Percentiles rank a stretch among this genome's conserved stretches.
phyloP scores from a whole-genome alignment of 2,113 vertebrate species.

The Azemiops feae region DNA sequence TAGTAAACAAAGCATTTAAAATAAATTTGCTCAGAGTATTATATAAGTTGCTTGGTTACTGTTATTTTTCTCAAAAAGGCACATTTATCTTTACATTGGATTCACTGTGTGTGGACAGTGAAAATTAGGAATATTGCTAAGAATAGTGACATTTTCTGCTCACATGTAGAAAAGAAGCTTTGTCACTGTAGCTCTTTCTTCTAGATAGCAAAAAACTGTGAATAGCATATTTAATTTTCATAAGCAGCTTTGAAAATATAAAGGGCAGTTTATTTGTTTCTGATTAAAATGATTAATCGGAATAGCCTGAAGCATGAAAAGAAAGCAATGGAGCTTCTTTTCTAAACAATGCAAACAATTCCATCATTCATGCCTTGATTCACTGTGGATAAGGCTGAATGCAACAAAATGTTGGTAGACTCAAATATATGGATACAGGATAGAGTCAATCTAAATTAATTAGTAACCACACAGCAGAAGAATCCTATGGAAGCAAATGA shows the following conservation, averaged over 20 bases:
- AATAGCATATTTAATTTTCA: background rate
- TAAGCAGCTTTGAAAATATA: background rate
- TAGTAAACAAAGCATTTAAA: background rate
- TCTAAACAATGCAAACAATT: background rate
- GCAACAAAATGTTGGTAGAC: background rate
- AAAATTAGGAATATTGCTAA: constrained; percentile 8
- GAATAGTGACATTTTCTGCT: background rate
- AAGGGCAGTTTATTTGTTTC: background rate
- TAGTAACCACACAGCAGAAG: background rate
- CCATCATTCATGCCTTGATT: background rate
- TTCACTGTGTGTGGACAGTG: rapidly evolving
- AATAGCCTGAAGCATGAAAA: background rate
- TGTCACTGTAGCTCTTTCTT: background rate
- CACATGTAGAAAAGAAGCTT: background rate
- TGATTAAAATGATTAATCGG: background rate
- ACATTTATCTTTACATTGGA: background rate
- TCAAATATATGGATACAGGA: background rate
- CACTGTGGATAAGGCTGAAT: background rate
- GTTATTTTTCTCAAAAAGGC: rapidly evolving
- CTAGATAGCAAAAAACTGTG: background rate
- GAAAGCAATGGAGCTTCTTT: background rate
- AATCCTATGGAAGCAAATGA: background rate
- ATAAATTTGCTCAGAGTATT: background rate
- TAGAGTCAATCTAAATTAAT: background rate
- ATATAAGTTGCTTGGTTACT: background rate